A percentile compares a stretch with the other conserved stretches of the same genome.
Conservation (phyloP, 2,797 vertebrate species). For the Pangasius djambal region DNA sequence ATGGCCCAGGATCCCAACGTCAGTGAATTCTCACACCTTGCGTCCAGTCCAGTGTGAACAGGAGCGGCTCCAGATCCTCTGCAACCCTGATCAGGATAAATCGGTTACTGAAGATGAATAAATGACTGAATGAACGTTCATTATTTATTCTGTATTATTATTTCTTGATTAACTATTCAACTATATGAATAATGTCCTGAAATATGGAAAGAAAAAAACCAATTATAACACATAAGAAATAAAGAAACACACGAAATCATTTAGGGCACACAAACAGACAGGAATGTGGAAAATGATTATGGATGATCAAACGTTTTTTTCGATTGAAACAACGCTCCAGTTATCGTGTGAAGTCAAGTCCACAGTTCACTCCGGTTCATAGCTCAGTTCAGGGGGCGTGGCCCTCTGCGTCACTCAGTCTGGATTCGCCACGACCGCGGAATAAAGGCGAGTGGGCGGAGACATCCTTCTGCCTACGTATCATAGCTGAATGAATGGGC, state of each 20-base stretch:
- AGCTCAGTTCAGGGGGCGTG: neutral
- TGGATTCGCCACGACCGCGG: conserved; percentile 47
- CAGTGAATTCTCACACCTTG: neutral
- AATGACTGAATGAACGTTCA: neutral
- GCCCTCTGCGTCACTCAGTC: neutral
- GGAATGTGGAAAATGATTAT: neutral
- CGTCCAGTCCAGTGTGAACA: neutral
- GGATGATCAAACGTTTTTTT: neutral
- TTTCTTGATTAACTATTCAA: neutral
- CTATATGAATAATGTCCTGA: neutral
- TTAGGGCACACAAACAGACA: neutral
- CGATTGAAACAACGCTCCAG: neutral
- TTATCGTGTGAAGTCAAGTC: neutral
- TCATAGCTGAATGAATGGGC: conserved; percentile 28
- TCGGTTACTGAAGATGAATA: neutral
- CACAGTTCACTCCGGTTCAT: too few species aligned
- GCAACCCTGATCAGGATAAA: neutral
- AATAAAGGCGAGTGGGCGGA: conserved; percentile 24
- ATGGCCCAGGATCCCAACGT: neutral
- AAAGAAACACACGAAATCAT: neutral
- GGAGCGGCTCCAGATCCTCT: neutral
- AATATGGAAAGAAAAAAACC: neutral
- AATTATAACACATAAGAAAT: neutral
- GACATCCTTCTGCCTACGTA: conserved; percentile 30
- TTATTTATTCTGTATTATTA: neutral